Percentiles rank a stretch among this genome's conserved stretches.
Conservation (phyloP, 2,113 vertebrate species). For the Gallinago undulata region DNA sequence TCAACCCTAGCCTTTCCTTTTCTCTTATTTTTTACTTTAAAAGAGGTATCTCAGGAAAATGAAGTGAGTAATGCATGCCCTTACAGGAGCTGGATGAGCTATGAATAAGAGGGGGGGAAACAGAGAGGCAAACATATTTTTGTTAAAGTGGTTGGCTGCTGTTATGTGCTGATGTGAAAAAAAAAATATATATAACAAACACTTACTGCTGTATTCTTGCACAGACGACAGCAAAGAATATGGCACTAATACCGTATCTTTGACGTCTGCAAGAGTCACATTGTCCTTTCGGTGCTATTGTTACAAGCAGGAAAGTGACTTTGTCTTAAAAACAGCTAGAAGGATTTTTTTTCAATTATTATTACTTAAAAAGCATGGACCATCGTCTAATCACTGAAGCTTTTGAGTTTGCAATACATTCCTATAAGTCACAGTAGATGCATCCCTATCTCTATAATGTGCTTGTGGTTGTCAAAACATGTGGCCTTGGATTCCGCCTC, state of each 20-base stretch:
- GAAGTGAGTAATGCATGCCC: conserved; percentile 84
- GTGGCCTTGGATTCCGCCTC: background rate
- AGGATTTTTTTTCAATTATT: background rate
- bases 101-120: conserved; percentile 59
- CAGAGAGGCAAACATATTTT: conserved; percentile 65
- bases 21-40: conserved; percentile 79
- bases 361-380: background rate
- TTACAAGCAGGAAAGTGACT: background rate
- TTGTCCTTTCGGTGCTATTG: background rate
- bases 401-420: background rate
- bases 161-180: conserved; percentile 50
- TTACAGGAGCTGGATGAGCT: conserved; percentile 79
- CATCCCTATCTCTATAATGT: background rate
- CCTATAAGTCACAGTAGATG: background rate
- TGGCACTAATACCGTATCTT: background rate
- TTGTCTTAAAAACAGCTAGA: background rate
- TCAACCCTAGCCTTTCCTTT: conserved; percentile 84
- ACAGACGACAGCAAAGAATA: conserved; percentile 9
- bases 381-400: background rate
- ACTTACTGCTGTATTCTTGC: conserved; percentile 52
- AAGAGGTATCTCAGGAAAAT: conserved; percentile 81
- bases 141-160: conserved; percentile 69
- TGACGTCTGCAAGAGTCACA: background rate
- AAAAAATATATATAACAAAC: conserved; percentile 53
- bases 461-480: background rate